These are phyloP conservation scores for Pseudonaja textilis DNA, from an alignment of 2,113 vertebrate species.

Conservation along the genomic window DNA sequence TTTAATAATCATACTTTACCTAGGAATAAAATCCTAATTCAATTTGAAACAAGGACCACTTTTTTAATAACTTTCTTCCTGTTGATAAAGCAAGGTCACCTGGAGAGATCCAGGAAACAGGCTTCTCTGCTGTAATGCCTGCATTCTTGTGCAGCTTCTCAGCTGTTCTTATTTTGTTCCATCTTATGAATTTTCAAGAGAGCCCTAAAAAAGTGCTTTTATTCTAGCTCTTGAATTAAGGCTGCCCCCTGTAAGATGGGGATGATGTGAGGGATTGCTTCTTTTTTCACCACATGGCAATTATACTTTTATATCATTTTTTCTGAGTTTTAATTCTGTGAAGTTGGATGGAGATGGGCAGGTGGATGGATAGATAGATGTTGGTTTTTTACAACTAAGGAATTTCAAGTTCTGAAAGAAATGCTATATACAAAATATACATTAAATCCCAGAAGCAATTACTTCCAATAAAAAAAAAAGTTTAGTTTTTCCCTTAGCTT, in stretches of 20 bases:
- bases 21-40: background rate
- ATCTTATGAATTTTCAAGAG: background rate
- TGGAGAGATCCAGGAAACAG: background rate
- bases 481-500: background rate
- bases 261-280: background rate
- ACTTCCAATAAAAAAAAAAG: background rate
- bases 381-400: background rate
- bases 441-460: background rate
- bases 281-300: background rate
- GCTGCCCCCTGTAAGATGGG: background rate
- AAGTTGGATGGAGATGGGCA: background rate
- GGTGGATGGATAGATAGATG: background rate
- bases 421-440: background rate
- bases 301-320: background rate
- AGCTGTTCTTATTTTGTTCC: background rate
- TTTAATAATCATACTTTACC: background rate
- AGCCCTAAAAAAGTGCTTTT: background rate
- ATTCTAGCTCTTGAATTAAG: background rate
- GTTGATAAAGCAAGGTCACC: background rate
- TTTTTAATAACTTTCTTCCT: background rate
- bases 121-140: background rate
- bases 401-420: background rate
- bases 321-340: background rate
- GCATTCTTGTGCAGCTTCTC: background rate
- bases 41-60: background rate